phyloP scores from a whole-genome alignment of 2,113 vertebrate species.

The Zosterops japonicus region DNA sequence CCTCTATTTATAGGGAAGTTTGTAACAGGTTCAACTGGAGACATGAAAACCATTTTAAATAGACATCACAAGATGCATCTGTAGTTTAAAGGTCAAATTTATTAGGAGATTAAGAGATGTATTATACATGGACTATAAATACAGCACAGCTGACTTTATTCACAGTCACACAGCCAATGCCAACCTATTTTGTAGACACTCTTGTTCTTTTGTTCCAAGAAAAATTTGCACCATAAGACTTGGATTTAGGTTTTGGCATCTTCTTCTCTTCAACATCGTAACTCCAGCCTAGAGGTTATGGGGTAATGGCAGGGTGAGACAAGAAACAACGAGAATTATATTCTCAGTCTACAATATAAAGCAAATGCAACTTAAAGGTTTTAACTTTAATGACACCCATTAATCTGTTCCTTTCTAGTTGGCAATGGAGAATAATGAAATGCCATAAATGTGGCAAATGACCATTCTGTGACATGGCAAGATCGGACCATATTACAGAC shows the following conservation, averaged over 20 bases:
- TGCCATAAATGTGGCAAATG: background rate
- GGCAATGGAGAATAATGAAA: background rate
- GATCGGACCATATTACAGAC: background rate
- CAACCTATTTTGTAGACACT: slow-evolving; percentile 91
- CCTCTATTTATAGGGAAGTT: slow-evolving; percentile 71
- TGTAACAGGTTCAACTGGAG: slow-evolving; percentile 70
- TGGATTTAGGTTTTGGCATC: slow-evolving; percentile 89
- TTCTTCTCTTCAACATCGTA: slow-evolving; percentile 90
- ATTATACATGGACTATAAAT: slow-evolving; percentile 77
- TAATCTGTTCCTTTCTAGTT: background rate
- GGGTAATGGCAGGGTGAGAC: background rate
- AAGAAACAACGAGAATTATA: slow-evolving; percentile 49
- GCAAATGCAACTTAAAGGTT: slow-evolving; percentile 14
- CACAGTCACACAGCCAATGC: slow-evolving; percentile 71
- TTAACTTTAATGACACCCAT: background rate
- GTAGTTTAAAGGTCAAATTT: slow-evolving; percentile 81
- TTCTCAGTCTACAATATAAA: background rate
- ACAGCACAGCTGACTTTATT: slow-evolving; percentile 84
- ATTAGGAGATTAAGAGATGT: slow-evolving; percentile 80
- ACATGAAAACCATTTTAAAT: slow-evolving; percentile 80
- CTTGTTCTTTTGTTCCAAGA: slow-evolving; percentile 97
- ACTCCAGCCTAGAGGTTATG: slow-evolving; percentile 86
- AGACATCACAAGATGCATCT: slow-evolving; percentile 73
- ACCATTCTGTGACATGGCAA: background rate
- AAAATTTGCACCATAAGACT: slow-evolving; percentile 97